Percentiles rank a stretch among this genome's conserved stretches.
Evolutionary conservation across 1,140 invertebrate species (phyloP).

Genomic region (Diabrotica virgifera): DNA sequence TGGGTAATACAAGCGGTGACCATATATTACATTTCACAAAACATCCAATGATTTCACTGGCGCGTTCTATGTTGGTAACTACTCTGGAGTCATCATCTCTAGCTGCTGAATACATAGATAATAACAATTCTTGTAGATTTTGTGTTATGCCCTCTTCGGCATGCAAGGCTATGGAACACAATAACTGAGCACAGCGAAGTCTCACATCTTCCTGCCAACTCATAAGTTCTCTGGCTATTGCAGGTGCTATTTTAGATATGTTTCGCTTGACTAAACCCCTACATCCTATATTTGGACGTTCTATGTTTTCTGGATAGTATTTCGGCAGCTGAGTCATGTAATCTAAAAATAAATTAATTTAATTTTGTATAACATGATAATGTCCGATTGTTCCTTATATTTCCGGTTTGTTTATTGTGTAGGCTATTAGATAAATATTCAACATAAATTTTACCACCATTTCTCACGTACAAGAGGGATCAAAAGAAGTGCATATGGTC

Average conservation of each 20-base stretch:
- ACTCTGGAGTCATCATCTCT: conserved; percentile 61
- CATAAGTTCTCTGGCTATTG: conserved; percentile 62
- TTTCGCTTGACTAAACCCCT: conserved; percentile 67
- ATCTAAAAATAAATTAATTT: conserved; percentile 9
- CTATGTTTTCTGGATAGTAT: conserved; percentile 65
- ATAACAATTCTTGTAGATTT: conserved; percentile 59
- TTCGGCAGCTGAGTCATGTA: conserved; percentile 43
- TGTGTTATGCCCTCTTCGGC: conserved; percentile 68
- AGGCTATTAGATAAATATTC: no score
- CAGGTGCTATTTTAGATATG: conserved; percentile 62
- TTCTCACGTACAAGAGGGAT: no score
- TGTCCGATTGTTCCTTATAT: no score
- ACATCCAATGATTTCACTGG: conserved; percentile 26
- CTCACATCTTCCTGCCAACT: conserved; percentile 69
- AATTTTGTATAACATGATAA: no score
- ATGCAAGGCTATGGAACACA: conserved; percentile 67
- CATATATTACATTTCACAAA: conserved; percentile 52
- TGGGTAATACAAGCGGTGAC: conserved; percentile 52
- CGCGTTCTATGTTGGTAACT: conserved; percentile 55
- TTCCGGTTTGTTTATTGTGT: no score
- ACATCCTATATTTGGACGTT: conserved; percentile 70
- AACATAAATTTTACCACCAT: no score
- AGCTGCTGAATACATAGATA: conserved; percentile 57
- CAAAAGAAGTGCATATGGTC: no score
- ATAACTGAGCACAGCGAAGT: conserved; percentile 68